phyloP scores from a whole-genome alignment of 2,113 vertebrate species.

The Nothocercus julius region DNA sequence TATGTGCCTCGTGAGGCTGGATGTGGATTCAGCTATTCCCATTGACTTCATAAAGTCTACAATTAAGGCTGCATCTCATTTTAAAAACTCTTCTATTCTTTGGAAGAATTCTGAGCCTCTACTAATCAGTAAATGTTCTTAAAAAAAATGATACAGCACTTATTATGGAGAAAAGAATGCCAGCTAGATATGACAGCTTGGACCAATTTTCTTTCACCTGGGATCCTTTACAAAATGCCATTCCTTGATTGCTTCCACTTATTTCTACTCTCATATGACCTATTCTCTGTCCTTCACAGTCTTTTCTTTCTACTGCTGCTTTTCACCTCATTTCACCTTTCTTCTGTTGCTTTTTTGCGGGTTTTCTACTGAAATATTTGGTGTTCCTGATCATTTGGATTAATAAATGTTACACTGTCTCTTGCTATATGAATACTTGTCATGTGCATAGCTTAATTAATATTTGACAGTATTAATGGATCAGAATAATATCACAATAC shows the following conservation, averaged over 20 bases:
- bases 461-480: neutral
- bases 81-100: neutral
- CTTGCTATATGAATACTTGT: neutral
- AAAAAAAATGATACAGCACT: neutral
- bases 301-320: neutral
- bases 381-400: neutral
- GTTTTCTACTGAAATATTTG: neutral
- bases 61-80: neutral
- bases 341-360: neutral
- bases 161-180: neutral
- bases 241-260: constrained; percentile 5
- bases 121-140: neutral
- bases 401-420: neutral
- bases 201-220: neutral
- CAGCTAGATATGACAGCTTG: neutral
- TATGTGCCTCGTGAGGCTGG: neutral
- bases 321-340: neutral
- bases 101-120: neutral
- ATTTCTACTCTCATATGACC: neutral
- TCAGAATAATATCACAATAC: neutral
- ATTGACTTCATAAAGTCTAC: neutral
- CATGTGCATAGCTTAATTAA: neutral
- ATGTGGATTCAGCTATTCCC: neutral
- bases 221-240: neutral
- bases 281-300: neutral